Percentiles rank a stretch among this genome's conserved stretches.
Evolutionary conservation across 2,888 invertebrate species (phyloP).

Genomic region (Lochmaea crataegi): DNA sequence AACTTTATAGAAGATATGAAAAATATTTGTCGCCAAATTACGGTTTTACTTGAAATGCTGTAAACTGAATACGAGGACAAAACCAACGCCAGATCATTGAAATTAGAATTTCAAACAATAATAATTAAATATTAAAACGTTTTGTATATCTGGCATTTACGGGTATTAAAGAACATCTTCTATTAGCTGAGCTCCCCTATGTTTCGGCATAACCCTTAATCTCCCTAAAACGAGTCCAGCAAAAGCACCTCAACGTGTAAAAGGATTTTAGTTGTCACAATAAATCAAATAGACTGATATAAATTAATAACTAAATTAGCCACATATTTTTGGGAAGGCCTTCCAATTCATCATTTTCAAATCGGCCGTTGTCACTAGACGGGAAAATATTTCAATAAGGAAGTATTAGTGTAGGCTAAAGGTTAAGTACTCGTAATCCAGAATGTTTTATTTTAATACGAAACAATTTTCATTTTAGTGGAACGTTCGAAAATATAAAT

Average conservation of each 20-base stretch:
- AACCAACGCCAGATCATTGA: too few relatives aligned
- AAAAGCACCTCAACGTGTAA: constrained; percentile 16
- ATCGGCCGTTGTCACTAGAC: background rate
- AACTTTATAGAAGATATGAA: too few relatives aligned
- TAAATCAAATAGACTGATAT: constrained; percentile 20
- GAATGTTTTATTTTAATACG: too few relatives aligned
- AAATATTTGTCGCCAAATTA: too few relatives aligned
- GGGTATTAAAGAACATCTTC: constrained; percentile 5
- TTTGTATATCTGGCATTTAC: background rate
- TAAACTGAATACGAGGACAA: too few relatives aligned
- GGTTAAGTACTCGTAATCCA: too few relatives aligned
- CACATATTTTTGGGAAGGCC: constrained; percentile 13
- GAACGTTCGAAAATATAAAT: too few relatives aligned
- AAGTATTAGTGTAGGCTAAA: too few relatives aligned
- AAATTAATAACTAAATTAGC: constrained; percentile 28
- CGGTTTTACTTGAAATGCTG: too few relatives aligned
- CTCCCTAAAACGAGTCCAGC: constrained; percentile 8
- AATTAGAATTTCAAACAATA: background rate
- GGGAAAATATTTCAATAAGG: background rate
- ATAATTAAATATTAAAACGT: background rate
- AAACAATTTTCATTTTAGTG: too few relatives aligned
- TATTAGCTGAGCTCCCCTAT: constrained; percentile 6
- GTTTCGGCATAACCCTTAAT: constrained; percentile 12
- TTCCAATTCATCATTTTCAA: constrained; percentile 18
- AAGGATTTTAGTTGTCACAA: constrained; percentile 26